These are phyloP conservation scores for Tetragonula clypearis DNA, from an alignment of 1,140 invertebrate species.

Conservation along the genomic window DNA sequence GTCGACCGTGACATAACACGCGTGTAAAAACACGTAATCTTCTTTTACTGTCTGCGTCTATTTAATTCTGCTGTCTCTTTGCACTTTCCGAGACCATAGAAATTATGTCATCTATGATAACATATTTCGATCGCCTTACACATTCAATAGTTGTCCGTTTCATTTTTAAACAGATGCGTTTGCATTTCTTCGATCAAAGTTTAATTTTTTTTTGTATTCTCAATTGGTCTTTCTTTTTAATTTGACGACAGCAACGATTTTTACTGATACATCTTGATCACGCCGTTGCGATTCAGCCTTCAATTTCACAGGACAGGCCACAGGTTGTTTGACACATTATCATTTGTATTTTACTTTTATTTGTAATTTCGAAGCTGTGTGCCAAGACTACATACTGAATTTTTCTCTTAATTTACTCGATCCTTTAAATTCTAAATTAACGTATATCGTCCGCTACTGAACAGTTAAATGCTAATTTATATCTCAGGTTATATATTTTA, in stretches of 20 bases:
- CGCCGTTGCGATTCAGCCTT: not conserved
- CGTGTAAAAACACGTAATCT: conserved; percentile 35
- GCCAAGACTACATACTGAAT: not conserved
- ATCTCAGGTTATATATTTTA: not conserved
- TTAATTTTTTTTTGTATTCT: not conserved
- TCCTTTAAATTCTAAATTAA: not conserved
- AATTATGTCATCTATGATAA: not conserved
- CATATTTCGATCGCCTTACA: not conserved
- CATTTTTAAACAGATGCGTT: not conserved
- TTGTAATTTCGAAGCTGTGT: not conserved
- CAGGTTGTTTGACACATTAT: not conserved
- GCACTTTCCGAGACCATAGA: conserved; percentile 4
- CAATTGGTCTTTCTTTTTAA: too few species aligned
- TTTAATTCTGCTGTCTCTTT: conserved; percentile 8
- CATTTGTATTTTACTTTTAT: not conserved
- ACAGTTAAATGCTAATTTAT: not conserved
- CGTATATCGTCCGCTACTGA: not conserved
- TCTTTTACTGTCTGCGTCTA: conserved; percentile 1
- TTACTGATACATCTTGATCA: not conserved
- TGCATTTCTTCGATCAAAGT: not conserved
- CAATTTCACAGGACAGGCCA: not conserved
- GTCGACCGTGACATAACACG: conserved; percentile 19
- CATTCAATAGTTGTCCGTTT: too few species aligned
- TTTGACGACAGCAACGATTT: not conserved
- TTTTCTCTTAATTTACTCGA: not conserved